Conservation (phyloP, 2,113 vertebrate species). For the Crotalus viridis region DNA sequence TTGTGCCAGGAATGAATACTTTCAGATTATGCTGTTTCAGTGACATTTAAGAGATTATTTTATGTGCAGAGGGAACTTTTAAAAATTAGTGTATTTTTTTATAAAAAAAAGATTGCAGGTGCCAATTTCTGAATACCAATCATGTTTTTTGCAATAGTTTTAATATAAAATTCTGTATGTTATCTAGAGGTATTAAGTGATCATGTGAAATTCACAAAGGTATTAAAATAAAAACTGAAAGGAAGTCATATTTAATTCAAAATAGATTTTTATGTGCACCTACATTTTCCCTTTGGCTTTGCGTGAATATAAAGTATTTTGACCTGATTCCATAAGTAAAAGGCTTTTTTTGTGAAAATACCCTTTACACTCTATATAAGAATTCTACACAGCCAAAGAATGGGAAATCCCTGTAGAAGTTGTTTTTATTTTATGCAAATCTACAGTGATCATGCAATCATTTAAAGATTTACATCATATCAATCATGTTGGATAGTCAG, state of each 20-base stretch:
- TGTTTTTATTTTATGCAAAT: slow-evolving; percentile 51
- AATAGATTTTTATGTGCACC: slow-evolving; percentile 5
- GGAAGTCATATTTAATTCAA: slow-evolving; percentile 27
- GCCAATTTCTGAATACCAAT: not conserved
- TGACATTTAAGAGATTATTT: slow-evolving; percentile 2
- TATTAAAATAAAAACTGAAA: slow-evolving; percentile 2
- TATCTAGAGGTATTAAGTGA: slow-evolving; percentile 13
- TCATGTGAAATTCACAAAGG: not conserved
- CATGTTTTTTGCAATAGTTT: slow-evolving; percentile 23
- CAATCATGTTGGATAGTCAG: slow-evolving; percentile 60
- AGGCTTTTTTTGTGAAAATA: slow-evolving; percentile 10
- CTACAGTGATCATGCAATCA: slow-evolving; percentile 42
- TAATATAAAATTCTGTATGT: not conserved
- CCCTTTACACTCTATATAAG: slow-evolving; percentile 22
- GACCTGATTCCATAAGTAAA: slow-evolving; percentile 38
- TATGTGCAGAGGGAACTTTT: not conserved
- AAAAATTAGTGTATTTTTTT: not conserved
- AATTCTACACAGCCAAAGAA: not conserved
- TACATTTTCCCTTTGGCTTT: slow-evolving; percentile 38
- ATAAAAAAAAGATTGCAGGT: slow-evolving; percentile 16
- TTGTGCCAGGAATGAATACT: not conserved
- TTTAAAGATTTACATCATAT: slow-evolving; percentile 51
- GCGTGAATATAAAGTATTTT: slow-evolving; percentile 28
- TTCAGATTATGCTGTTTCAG: not conserved
- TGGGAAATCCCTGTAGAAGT: slow-evolving; percentile 33